Percentiles rank a stretch among this genome's conserved stretches.
phyloP scores from a whole-genome alignment of 2,797 vertebrate genomes.

The Phataginus tricuspis region DNA sequence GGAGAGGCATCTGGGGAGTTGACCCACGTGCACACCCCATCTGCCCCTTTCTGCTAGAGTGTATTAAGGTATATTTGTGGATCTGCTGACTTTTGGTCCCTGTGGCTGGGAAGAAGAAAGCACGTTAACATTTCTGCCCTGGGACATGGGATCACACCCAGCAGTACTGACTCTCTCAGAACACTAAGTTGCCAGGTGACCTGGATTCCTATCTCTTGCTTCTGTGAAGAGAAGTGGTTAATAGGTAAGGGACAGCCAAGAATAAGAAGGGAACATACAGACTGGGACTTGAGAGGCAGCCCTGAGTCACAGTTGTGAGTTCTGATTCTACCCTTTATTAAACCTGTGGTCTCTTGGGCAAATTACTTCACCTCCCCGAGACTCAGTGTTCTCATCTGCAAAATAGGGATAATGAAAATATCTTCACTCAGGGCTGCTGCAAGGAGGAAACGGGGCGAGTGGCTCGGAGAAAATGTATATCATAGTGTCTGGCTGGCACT shows the following conservation, averaged over 20 bases:
- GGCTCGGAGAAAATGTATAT: neutral
- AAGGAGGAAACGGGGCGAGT: neutral
- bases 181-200: neutral
- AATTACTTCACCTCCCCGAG: neutral
- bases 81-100: neutral
- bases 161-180: neutral
- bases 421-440: neutral
- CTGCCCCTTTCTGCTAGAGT: neutral
- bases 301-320: neutral
- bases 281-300: neutral
- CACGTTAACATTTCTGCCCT: neutral
- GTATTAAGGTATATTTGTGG: neutral
- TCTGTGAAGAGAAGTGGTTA: neutral
- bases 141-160: neutral
- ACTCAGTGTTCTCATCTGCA: neutral
- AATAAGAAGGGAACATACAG: neutral
- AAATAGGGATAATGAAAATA: neutral
- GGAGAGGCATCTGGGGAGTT: neutral
- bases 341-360: neutral
- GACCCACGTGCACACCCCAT: rapidly evolving
- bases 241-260: neutral
- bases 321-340: neutral
- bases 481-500: neutral
- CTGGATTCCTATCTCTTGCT: neutral
- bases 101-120: neutral